phyloP scores from a whole-genome alignment of 2,888 invertebrate species.

The Argyresthia goedartella region DNA sequence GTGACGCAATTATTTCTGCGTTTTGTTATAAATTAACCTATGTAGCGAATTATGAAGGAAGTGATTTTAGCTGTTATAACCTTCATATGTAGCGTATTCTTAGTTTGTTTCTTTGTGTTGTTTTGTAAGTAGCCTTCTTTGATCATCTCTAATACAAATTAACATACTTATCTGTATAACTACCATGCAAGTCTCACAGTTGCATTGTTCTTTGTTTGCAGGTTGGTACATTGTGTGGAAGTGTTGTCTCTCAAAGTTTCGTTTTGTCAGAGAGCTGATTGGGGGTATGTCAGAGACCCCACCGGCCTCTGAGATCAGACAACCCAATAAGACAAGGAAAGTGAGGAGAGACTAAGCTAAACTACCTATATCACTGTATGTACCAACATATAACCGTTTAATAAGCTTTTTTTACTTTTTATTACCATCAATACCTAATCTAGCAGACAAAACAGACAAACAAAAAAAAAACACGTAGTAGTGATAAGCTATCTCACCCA shows the following conservation, averaged over 20 bases:
- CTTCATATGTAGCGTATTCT: conserved; percentile 61
- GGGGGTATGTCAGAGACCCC: conserved; percentile 80
- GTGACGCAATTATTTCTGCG: conserved; percentile 40
- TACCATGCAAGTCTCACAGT: not conserved
- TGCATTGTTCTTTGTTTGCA: conserved; percentile 59
- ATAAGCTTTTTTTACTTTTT: not conserved
- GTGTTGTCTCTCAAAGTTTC: conserved; percentile 88
- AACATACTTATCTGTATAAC: not conserved
- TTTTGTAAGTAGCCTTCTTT: conserved; percentile 61
- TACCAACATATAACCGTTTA: too few species aligned
- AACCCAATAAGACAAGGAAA: conserved; percentile 59
- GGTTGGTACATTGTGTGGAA: conserved; percentile 95
- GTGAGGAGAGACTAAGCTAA: conserved; percentile 35
- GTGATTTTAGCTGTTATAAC: conserved; percentile 63
- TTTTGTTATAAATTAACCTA: conserved; percentile 31
- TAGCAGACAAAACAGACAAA: conserved; percentile 1
- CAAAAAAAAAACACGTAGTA: too few species aligned
- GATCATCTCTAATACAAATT: not conserved
- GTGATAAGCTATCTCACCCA: too few species aligned
- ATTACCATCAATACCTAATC: conserved; percentile 4
- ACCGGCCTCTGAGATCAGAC: conserved; percentile 71
- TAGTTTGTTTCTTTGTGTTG: conserved; percentile 64
- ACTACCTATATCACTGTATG: not conserved
- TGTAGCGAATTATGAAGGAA: conserved; percentile 61
- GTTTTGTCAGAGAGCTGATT: conserved; percentile 87